Evolutionary conservation across 92 coral and sea anemone genomes (phyloP).

Genomic region (Phenganax marumi): DNA sequence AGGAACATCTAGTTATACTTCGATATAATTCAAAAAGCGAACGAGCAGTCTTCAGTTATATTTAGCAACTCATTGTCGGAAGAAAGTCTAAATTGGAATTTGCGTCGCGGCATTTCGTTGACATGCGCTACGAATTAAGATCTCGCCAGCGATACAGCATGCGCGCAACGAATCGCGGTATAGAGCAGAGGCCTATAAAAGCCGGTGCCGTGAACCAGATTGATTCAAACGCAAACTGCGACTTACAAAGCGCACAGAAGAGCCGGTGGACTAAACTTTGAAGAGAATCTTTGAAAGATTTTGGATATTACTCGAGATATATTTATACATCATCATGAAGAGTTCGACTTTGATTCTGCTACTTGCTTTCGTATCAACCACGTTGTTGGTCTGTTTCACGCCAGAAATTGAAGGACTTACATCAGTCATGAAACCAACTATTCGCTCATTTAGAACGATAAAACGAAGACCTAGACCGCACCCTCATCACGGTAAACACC

Average conservation of each 20-base stretch:
- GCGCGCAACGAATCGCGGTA: conserved; percentile 19
- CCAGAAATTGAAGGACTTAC: not conserved
- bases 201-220: not conserved
- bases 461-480: too few species aligned
- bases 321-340: not conserved
- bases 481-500: too few species aligned
- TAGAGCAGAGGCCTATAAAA: conserved; percentile 1
- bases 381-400: not conserved
- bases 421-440: not conserved
- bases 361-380: not conserved
- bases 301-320: not conserved
- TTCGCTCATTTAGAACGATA: too few species aligned
- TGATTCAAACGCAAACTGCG: not conserved
- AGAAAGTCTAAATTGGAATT: conserved; percentile 7
- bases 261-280: too few species aligned
- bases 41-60: not conserved
- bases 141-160: not conserved
- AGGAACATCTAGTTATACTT: too few species aligned
- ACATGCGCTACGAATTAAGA: conserved; percentile 23
- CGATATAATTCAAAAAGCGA: too few species aligned
- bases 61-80: conserved; percentile 20
- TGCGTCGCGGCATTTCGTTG: not conserved
- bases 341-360: not conserved
- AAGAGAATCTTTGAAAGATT: too few species aligned
- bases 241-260: too few species aligned